Evolutionary conservation across 2,113 vertebrate genomes (phyloP).

Genomic region (Zootoca vivipara): DNA sequence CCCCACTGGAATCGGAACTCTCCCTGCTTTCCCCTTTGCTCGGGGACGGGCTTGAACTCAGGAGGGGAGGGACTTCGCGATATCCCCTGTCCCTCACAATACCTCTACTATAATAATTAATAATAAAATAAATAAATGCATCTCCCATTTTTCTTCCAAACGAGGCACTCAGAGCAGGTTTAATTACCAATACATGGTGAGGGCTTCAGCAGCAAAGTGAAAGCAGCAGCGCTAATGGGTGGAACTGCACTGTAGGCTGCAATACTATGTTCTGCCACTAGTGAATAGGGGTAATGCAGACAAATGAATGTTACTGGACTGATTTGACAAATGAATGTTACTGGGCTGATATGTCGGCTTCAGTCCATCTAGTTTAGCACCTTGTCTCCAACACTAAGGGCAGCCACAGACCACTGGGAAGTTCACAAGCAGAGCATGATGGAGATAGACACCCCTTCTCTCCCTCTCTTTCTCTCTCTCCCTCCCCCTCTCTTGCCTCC

Average conservation of each 20-base stretch:
- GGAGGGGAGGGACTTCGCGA: no score
- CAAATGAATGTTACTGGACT: not conserved
- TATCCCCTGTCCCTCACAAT: no score
- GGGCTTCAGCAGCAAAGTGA: not conserved
- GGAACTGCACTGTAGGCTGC: not conserved
- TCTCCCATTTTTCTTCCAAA: not conserved
- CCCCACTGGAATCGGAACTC: no score
- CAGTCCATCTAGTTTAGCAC: not conserved
- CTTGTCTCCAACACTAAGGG: not conserved
- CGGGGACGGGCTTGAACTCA: no score
- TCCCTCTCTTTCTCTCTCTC: no score
- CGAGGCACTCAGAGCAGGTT: not conserved
- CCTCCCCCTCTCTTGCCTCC: not conserved
- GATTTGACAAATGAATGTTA: not conserved
- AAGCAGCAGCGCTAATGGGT: not conserved
- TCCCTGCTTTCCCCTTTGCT: no score
- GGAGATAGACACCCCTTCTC: not conserved
- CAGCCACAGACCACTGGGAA: not conserved
- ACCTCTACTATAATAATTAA: not conserved
- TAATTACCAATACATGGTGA: not conserved
- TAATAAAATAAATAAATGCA: no score
- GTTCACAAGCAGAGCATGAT: not conserved
- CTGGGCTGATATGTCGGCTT: not conserved
- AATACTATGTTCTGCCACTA: not conserved
- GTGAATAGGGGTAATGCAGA: not conserved